Evolutionary conservation across 2,113 vertebrate genomes (phyloP).

Genomic region (Crotalus horridus): DNA sequence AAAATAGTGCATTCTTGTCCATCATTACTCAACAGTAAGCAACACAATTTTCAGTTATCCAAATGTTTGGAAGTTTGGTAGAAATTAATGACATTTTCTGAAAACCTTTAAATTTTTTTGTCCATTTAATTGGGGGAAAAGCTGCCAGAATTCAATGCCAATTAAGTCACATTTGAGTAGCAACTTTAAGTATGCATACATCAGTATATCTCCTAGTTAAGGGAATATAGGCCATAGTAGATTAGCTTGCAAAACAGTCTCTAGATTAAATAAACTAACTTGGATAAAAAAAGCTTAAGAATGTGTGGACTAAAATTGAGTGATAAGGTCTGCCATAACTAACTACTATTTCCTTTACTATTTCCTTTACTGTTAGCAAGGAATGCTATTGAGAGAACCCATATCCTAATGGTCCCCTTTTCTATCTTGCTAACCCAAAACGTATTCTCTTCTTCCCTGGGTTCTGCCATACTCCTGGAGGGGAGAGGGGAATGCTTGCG

Average conservation of each 20-base stretch:
- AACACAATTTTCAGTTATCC: not conserved
- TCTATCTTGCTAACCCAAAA: too few relatives aligned
- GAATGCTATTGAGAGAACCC: too few relatives aligned
- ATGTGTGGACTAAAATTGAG: not conserved
- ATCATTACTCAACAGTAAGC: not conserved
- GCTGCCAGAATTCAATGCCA: not conserved
- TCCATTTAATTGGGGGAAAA: not conserved
- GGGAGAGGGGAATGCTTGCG: too few relatives aligned
- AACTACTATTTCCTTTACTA: not conserved
- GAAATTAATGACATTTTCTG: not conserved
- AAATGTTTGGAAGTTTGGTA: not conserved
- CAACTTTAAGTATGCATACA: not conserved
- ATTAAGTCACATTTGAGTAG: not conserved
- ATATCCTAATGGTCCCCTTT: too few relatives aligned
- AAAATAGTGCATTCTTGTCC: not conserved
- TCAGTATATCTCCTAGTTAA: not conserved
- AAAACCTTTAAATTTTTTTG: not conserved
- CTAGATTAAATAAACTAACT: not conserved
- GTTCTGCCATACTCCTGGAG: too few relatives aligned
- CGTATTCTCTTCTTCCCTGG: too few relatives aligned
- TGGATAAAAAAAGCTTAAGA: not conserved
- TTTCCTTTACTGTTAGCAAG: too few relatives aligned
- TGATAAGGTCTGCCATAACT: not conserved
- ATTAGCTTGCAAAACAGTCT: not conserved
- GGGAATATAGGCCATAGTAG: not conserved